These are phyloP conservation scores for Aphrocallistes beatrix DNA, from an alignment of 37 sponge, comb jelly and placozoan genomes.

Conservation along the genomic window DNA sequence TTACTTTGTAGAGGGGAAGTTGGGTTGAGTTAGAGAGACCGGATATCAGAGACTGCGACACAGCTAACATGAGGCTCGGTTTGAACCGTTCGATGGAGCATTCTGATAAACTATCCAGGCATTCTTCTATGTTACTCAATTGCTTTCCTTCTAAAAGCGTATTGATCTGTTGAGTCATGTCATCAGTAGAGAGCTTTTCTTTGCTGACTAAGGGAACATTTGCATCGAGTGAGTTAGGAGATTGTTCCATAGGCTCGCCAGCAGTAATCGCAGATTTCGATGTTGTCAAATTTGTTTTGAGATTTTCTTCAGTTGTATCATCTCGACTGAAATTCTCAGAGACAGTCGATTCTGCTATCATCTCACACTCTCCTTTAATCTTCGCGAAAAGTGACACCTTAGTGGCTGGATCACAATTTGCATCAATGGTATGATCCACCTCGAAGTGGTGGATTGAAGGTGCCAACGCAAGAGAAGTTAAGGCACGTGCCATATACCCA, in stretches of 20 bases:
- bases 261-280: not conserved
- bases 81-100: not conserved
- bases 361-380: not conserved
- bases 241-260: not conserved
- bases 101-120: not conserved
- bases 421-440: not conserved
- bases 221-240: not conserved
- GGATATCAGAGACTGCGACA: not conserved
- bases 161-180: not conserved
- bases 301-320: not conserved
- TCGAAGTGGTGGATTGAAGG: not conserved
- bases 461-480: not conserved
- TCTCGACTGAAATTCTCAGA: not conserved
- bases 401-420: not conserved
- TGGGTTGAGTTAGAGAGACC: not conserved
- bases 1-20: not conserved
- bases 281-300: not conserved
- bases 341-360: not conserved
- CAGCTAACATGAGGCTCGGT: not conserved
- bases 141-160: not conserved
- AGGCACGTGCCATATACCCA: not conserved
- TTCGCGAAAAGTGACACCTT: not conserved
- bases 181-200: not conserved
- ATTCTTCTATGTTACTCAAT: not conserved
- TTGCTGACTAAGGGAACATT: not conserved